Evolutionary conservation across 2,888 invertebrate species (phyloP).

Genomic region (Mesorhabditis sp.): DNA sequence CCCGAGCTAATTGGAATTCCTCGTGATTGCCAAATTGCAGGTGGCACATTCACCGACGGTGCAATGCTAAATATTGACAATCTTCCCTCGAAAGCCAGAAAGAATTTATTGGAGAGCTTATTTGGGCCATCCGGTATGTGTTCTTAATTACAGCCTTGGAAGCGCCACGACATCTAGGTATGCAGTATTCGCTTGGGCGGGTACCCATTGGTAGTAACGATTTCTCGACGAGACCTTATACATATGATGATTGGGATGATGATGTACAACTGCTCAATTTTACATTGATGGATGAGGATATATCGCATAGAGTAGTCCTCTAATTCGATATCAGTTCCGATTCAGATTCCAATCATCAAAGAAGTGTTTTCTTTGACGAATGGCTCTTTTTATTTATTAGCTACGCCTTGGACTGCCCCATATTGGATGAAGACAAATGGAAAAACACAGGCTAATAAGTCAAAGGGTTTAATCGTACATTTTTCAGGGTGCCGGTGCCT

Average conservation of each 20-base stretch:
- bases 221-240: not conserved
- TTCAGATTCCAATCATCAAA: not conserved
- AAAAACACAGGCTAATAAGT: not conserved
- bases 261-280: not conserved
- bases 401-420: conserved; percentile 1
- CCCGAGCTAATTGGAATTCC: too few species aligned
- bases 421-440: conserved; percentile 2
- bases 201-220: not conserved
- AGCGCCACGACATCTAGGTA: not conserved
- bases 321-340: too few species aligned
- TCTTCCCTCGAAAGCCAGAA: not conserved
- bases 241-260: conserved; percentile 6
- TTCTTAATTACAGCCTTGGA: too few species aligned
- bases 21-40: not conserved
- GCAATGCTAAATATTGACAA: not conserved
- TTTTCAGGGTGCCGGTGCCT: not conserved
- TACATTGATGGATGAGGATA: not conserved
- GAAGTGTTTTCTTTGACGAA: not conserved
- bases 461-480: not conserved
- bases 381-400: not conserved
- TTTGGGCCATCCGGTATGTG: not conserved
- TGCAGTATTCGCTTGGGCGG: not conserved
- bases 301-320: not conserved
- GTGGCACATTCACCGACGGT: conserved; percentile 1
- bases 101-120: not conserved